Percentiles rank a stretch among this genome's conserved stretches.
Conservation (phyloP, 1,140 invertebrate species). For the Archegozetes longisetosus region DNA sequence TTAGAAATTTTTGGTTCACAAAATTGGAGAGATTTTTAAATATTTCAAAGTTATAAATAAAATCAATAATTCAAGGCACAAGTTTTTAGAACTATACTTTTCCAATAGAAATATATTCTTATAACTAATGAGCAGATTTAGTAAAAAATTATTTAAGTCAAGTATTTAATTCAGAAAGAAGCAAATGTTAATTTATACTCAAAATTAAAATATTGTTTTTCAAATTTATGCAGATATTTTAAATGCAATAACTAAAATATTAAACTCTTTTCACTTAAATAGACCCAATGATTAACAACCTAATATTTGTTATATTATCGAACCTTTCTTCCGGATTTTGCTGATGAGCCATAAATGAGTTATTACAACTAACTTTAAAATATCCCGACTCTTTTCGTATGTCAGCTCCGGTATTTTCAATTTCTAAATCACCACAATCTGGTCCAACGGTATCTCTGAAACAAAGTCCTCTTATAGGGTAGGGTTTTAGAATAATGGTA, state of each 20-base stretch:
- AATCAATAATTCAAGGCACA: background rate
- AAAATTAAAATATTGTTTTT: background rate
- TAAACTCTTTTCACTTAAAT: background rate
- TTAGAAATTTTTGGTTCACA: no score
- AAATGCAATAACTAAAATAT: background rate
- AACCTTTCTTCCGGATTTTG: background rate
- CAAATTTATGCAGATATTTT: background rate
- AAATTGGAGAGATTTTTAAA: no score
- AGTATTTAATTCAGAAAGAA: background rate
- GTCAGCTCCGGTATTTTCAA: constrained; percentile 1
- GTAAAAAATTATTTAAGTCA: background rate
- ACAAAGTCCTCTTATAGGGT: background rate
- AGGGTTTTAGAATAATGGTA: no score
- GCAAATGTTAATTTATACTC: background rate
- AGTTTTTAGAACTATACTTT: background rate
- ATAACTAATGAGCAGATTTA: background rate
- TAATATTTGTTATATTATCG: background rate
- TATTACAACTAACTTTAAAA: background rate
- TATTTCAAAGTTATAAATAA: background rate
- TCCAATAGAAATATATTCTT: background rate
- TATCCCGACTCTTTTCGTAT: background rate
- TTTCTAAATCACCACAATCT: constrained; percentile 4
- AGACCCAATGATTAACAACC: background rate
- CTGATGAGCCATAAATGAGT: constrained; percentile 3
- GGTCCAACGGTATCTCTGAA: background rate